Evolutionary conservation across 2,888 invertebrate genomes (phyloP).

Genomic region (Corythucha ciliata): DNA sequence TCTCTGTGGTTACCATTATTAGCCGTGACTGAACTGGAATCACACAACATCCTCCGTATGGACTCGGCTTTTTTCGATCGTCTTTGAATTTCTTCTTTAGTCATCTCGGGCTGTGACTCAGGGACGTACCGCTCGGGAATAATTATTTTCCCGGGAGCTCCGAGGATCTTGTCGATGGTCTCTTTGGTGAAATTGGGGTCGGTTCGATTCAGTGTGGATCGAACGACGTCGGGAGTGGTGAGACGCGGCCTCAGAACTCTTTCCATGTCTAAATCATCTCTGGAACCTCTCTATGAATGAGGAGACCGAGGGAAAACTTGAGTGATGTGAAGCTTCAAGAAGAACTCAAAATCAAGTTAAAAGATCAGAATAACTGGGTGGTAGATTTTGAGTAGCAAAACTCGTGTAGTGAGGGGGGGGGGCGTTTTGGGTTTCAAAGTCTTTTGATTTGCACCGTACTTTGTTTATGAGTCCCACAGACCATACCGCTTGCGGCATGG

Average conservation of each 20-base stretch:
- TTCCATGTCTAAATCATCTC: conserved; percentile 82
- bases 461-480: too few relatives aligned
- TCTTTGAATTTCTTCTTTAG: conserved; percentile 74
- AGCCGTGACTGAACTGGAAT: conserved; percentile 43
- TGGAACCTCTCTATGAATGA: conserved; percentile 39
- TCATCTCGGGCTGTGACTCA: conserved; percentile 75
- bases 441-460: too few relatives aligned
- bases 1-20: conserved; percentile 23
- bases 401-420: too few relatives aligned
- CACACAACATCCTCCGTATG: conserved; percentile 81
- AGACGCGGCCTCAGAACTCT: conserved; percentile 63
- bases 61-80: conserved; percentile 80
- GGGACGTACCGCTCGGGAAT: conserved; percentile 89
- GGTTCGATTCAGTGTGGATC: conserved; percentile 59
- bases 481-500: too few relatives aligned
- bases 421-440: too few relatives aligned
- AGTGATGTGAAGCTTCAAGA: too few relatives aligned
- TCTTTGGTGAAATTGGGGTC: conserved; percentile 59
- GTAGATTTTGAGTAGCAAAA: too few relatives aligned
- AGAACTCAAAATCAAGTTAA: too few relatives aligned
- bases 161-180: conserved; percentile 77
- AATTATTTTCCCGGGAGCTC: conserved; percentile 79
- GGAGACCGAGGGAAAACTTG: too few relatives aligned
- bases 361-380: too few relatives aligned
- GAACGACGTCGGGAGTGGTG: conserved; percentile 77